Conservation (phyloP, 2,888 invertebrate species). For the Hypolimnas misippus region DNA sequence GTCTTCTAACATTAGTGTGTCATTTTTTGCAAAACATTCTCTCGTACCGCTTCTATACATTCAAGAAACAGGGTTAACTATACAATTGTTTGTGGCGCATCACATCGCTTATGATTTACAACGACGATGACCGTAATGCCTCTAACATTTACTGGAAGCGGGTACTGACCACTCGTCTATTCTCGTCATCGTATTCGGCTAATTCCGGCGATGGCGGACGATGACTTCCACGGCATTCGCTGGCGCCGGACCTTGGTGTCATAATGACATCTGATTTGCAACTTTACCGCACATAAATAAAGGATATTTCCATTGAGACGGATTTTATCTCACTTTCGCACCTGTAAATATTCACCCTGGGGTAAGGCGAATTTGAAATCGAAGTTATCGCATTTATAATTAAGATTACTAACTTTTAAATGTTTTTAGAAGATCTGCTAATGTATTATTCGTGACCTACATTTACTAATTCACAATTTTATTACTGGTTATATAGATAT, state of each 20-base stretch:
- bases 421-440: neutral
- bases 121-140: slow-evolving; percentile 50
- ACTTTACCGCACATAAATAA: slow-evolving; percentile 18
- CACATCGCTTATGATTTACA: slow-evolving; percentile 12
- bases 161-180: slow-evolving; percentile 76
- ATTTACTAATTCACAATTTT: neutral
- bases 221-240: slow-evolving; percentile 77
- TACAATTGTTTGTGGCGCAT: slow-evolving; percentile 17
- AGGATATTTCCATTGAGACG: slow-evolving; percentile 9
- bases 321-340: neutral
- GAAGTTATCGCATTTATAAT: neutral
- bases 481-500: neutral
- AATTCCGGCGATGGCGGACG: slow-evolving; percentile 77
- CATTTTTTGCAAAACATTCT: slow-evolving; percentile 41
- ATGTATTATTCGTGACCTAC: neutral
- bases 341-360: neutral
- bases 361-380: neutral
- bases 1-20: slow-evolving; percentile 37
- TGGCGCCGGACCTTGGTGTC: slow-evolving; percentile 70
- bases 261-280: slow-evolving; percentile 27
- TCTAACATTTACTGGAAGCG: slow-evolving; percentile 55
- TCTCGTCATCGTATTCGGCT: slow-evolving; percentile 73
- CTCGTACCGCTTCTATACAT: slow-evolving; percentile 25
- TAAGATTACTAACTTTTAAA: neutral
- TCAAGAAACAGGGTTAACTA: slow-evolving; percentile 31